A percentile compares a stretch with the other conserved stretches of the same genome.
phyloP scores from a whole-genome alignment of 1,140 invertebrate species.

The Rhopalosiphum maidis region DNA sequence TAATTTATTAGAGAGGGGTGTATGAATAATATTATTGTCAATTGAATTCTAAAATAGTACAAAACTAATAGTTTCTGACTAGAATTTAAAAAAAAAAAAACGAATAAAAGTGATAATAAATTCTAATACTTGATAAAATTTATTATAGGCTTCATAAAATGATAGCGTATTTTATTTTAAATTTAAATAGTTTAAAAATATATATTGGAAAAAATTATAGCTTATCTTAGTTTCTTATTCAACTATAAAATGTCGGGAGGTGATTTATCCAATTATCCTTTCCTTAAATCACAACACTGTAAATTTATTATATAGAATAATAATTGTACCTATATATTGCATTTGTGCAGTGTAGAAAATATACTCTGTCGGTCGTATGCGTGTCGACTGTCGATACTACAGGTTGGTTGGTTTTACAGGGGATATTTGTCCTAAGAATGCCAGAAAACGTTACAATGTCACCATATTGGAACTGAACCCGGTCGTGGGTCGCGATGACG shows the following conservation, averaged over 20 bases:
- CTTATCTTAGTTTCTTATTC: no score
- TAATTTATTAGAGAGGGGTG: not conserved
- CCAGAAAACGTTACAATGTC: conserved; percentile 48
- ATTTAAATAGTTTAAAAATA: not conserved
- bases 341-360: conserved; percentile 3
- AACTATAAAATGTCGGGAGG: not conserved
- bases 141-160: not conserved
- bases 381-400: not conserved
- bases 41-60: not conserved
- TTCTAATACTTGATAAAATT: not conserved
- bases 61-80: not conserved
- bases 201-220: not conserved
- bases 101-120: not conserved
- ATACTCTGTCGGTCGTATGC: not conserved
- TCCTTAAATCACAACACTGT: not conserved
- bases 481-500: conserved; percentile 34
- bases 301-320: not conserved
- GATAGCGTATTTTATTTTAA: not conserved
- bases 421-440: conserved; percentile 28
- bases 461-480: conserved; percentile 49
- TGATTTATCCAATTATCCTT: not conserved
- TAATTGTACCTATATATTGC: not conserved
- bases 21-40: not conserved
- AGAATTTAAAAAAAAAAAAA: not conserved
- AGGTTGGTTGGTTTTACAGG: conserved; percentile 53